A percentile compares a stretch with the other conserved stretches of the same genome.
Evolutionary conservation across 2,797 vertebrate species (phyloP).

Genomic region (Catamblyrhynchus diadema): DNA sequence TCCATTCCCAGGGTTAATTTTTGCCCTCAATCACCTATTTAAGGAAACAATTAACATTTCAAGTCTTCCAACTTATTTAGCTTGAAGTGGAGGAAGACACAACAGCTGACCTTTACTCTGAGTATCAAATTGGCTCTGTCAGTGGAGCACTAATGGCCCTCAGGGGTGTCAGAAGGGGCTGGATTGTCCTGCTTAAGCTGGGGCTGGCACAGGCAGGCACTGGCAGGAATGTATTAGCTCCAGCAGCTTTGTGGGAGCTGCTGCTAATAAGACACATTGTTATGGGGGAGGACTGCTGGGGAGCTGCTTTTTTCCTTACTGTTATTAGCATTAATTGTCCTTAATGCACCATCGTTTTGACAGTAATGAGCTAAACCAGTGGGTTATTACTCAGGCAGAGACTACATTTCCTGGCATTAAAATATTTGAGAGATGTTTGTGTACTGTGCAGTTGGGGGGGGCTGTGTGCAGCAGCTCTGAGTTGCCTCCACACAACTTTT

Average conservation of each 20-base stretch:
- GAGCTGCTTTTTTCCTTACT: conserved; percentile 50
- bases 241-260: conserved; percentile 3
- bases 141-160: conserved; percentile 62
- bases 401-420: conserved; percentile 70
- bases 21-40: background rate
- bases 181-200: conserved; percentile 50
- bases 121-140: conserved; percentile 29
- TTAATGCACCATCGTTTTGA: conserved; percentile 72
- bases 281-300: conserved; percentile 55
- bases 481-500: background rate
- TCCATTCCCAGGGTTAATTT: background rate
- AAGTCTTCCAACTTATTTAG: background rate
- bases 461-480: background rate
- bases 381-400: conserved; percentile 64
- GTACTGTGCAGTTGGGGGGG: background rate
- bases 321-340: conserved; percentile 76
- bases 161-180: conserved; percentile 28
- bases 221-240: conserved; percentile 41
- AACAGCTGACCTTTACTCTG: conserved; percentile 25
- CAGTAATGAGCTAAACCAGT: conserved; percentile 72
- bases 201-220: conserved; percentile 9
- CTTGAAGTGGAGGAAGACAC: background rate
- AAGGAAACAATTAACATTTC: conserved; percentile 22
- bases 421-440: conserved; percentile 62
- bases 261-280: conserved; percentile 57